Percentiles rank a stretch among this genome's conserved stretches.
These are phyloP conservation scores for Acanthis flammea DNA, from an alignment of 2,797 vertebrate species.

Conservation along the genomic window DNA sequence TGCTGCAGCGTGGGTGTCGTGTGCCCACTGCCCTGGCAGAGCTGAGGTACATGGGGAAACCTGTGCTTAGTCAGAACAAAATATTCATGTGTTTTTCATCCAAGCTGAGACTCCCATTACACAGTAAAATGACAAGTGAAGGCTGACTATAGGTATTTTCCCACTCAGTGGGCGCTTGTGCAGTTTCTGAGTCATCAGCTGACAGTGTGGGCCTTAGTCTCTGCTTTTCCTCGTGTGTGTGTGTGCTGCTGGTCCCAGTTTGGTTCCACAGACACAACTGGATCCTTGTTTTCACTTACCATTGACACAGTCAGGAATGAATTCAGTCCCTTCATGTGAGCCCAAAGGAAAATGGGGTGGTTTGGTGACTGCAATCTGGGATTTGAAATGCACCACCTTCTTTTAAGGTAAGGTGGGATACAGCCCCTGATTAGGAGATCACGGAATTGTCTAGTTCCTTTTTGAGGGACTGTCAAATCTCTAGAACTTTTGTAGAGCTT, in stretches of 20 bases:
- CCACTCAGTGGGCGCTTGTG: background rate
- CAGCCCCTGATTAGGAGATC: background rate
- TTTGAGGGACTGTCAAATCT: background rate
- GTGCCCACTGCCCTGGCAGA: conserved; percentile 12
- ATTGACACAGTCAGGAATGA: rapidly evolving
- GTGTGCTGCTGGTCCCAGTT: background rate
- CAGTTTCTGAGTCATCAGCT: conserved; percentile 26
- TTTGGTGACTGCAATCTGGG: background rate
- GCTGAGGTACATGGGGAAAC: background rate
- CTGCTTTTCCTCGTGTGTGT: background rate
- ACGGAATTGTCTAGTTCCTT: background rate
- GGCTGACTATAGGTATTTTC: conserved; percentile 56
- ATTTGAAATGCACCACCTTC: background rate
- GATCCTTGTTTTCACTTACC: background rate
- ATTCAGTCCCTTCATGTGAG: background rate
- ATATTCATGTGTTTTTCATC: background rate
- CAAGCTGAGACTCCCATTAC: conserved; percentile 4
- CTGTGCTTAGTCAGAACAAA: conserved; percentile 62
- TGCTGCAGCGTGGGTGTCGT: background rate
- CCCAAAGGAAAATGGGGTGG: background rate
- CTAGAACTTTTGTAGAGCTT: background rate
- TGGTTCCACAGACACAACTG: background rate
- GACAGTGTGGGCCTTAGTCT: background rate
- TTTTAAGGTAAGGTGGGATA: background rate
- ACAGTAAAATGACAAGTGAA: conserved; percentile 34